A percentile compares a stretch with the other conserved stretches of the same genome.
Evolutionary conservation across 1,140 invertebrate genomes (phyloP).

Genomic region (Anastatus disparis): DNA sequence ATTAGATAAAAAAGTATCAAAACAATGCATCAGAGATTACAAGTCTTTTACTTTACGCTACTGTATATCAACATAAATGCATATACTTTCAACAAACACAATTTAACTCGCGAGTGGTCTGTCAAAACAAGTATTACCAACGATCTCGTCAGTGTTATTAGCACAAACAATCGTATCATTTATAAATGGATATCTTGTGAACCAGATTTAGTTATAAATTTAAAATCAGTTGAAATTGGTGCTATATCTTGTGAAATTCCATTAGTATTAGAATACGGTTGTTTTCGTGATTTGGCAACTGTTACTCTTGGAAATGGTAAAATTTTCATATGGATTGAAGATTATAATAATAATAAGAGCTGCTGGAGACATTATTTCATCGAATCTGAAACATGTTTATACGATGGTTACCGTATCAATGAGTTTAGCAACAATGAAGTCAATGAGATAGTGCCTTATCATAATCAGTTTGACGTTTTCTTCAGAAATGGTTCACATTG

Average conservation of each 20-base stretch:
- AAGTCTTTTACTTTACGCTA: too few relatives aligned
- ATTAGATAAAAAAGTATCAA: too few relatives aligned
- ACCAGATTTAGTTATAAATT: neutral
- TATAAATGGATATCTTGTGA: neutral
- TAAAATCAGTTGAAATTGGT: neutral
- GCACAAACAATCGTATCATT: neutral
- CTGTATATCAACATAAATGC: too few relatives aligned
- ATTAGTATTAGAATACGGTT: neutral
- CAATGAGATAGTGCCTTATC: neutral
- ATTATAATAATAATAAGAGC: neutral
- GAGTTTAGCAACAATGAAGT: neutral
- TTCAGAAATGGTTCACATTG: neutral
- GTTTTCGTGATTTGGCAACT: neutral
- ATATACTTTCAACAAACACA: neutral
- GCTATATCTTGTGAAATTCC: neutral
- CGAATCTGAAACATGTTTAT: neutral
- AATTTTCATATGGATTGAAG: neutral
- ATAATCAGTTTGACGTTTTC: neutral
- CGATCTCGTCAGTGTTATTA: neutral
- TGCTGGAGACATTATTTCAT: conserved; percentile 5
- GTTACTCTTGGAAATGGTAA: neutral
- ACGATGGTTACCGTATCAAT: neutral
- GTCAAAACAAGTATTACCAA: neutral
- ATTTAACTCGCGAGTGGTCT: neutral
- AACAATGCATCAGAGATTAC: too few relatives aligned